Evolutionary conservation across 2,797 vertebrate species (phyloP).

Genomic region (Argyrosomus regius): DNA sequence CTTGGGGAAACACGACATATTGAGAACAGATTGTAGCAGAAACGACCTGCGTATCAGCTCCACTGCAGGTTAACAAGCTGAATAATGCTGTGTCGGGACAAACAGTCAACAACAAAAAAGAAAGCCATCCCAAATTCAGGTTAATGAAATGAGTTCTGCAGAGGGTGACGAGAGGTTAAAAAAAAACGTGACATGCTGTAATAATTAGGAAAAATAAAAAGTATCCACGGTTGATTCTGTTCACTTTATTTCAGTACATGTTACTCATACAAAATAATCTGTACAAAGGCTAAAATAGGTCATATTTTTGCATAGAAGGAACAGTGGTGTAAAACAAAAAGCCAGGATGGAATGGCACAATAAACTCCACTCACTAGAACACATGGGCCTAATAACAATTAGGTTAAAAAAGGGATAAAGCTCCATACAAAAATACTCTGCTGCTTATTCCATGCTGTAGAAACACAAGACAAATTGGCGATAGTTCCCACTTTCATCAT

Average conservation of each 20-base stretch:
- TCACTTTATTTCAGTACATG: conserved; percentile 88
- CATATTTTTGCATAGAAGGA: conserved; percentile 89
- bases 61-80: conserved; percentile 43
- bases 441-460: conserved; percentile 63
- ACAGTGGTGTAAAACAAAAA: conserved; percentile 82
- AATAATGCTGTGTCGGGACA: conserved; percentile 20
- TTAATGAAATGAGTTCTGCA: conserved; percentile 61
- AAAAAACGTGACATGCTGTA: conserved; percentile 30
- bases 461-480: conserved; percentile 65
- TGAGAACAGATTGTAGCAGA: conserved; percentile 41
- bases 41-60: conserved; percentile 38
- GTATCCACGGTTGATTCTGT: conserved; percentile 69
- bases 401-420: conserved; percentile 65
- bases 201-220: conserved; percentile 50
- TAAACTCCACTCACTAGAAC: conserved; percentile 77
- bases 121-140: conserved; percentile 46
- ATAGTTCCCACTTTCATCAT: conserved; percentile 71
- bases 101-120: conserved; percentile 34
- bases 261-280: conserved; percentile 90
- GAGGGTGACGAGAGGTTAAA: conserved; percentile 5
- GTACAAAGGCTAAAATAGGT: conserved; percentile 88
- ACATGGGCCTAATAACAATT: conserved; percentile 65
- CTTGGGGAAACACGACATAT: conserved; percentile 25
- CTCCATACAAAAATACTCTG: conserved; percentile 76
- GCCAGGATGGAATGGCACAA: conserved; percentile 85